These are phyloP conservation scores for Epirrhoe tristata DNA, from an alignment of 2,888 invertebrate species.

Conservation along the genomic window DNA sequence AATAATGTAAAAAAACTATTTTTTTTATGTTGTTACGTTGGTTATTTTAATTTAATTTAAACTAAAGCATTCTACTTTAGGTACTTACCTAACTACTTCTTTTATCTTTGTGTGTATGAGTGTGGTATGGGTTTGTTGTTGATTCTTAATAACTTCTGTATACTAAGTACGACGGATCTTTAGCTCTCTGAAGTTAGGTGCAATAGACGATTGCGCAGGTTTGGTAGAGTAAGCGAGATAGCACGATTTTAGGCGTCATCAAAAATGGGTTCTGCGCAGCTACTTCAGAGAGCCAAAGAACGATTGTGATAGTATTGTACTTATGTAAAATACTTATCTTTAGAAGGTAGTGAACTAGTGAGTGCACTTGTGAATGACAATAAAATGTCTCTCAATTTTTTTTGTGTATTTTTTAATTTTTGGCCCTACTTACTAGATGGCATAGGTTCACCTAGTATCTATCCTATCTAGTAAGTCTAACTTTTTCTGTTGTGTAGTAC, in stretches of 20 bases:
- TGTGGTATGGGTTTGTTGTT: background rate
- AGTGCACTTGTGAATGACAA: conserved; percentile 84
- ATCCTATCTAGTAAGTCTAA: too few relatives aligned
- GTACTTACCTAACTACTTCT: background rate
- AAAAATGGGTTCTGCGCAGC: too few relatives aligned
- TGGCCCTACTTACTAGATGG: too few relatives aligned
- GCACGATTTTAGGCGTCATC: too few relatives aligned
- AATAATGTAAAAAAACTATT: conserved; percentile 48
- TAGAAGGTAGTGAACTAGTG: conserved; percentile 52
- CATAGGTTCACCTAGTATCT: too few relatives aligned
- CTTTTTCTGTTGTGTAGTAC: too few relatives aligned
- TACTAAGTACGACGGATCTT: too few relatives aligned
- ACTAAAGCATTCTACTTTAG: background rate
- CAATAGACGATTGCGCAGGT: too few relatives aligned
- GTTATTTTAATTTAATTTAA: background rate
- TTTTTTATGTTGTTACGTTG: background rate
- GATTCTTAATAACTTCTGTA: background rate
- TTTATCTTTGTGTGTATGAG: conserved; percentile 2
- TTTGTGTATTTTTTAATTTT: background rate
- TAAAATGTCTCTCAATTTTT: conserved; percentile 65
- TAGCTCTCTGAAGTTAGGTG: too few relatives aligned
- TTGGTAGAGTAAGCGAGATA: too few relatives aligned
- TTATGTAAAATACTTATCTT: conserved; percentile 2
- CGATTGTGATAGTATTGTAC: too few relatives aligned
- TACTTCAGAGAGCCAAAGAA: too few relatives aligned